Percentiles rank a stretch among this genome's conserved stretches.
Evolutionary conservation across 1,140 invertebrate genomes (phyloP).

Genomic region (Anagrus nilaparvatae): DNA sequence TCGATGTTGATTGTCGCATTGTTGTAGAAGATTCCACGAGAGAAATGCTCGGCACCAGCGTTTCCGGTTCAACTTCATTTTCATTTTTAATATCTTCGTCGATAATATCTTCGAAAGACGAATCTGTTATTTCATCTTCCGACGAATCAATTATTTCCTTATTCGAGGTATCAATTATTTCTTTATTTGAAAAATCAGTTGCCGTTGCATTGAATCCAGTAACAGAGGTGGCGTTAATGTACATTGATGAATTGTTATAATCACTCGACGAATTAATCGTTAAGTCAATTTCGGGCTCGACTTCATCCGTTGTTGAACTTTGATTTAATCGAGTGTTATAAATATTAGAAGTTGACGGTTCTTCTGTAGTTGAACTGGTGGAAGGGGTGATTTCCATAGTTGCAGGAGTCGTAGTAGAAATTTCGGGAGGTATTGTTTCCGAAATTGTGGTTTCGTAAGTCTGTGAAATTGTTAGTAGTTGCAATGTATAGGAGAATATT

Average conservation of each 20-base stretch:
- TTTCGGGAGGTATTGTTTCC: slow-evolving; percentile 21
- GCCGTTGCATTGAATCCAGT: no score
- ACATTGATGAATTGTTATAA: no score
- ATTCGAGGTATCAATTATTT: no score
- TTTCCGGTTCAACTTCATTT: slow-evolving; percentile 1
- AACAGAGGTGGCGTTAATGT: no score
- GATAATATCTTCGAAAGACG: no score
- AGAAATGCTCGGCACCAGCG: background rate
- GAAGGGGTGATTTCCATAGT: slow-evolving; percentile 23
- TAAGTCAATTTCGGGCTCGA: background rate
- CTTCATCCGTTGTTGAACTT: no score
- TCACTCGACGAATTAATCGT: no score
- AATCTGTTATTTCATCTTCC: no score
- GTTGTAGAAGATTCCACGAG: background rate
- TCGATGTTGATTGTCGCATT: background rate
- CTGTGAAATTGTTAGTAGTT: slow-evolving; percentile 42
- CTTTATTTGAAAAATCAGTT: no score
- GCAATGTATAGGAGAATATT: slow-evolving; percentile 34
- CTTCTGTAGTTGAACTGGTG: slow-evolving; percentile 14
- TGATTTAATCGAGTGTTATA: no score
- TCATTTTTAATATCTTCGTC: slow-evolving; percentile 2
- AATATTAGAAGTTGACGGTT: slow-evolving; percentile 5
- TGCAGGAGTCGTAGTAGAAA: slow-evolving; percentile 20
- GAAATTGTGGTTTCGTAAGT: slow-evolving; percentile 20
- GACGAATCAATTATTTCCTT: no score